A percentile compares a stretch with the other conserved stretches of the same genome.
phyloP scores from a whole-genome alignment of 2,888 invertebrate species.

The Clistopyga incitator region DNA sequence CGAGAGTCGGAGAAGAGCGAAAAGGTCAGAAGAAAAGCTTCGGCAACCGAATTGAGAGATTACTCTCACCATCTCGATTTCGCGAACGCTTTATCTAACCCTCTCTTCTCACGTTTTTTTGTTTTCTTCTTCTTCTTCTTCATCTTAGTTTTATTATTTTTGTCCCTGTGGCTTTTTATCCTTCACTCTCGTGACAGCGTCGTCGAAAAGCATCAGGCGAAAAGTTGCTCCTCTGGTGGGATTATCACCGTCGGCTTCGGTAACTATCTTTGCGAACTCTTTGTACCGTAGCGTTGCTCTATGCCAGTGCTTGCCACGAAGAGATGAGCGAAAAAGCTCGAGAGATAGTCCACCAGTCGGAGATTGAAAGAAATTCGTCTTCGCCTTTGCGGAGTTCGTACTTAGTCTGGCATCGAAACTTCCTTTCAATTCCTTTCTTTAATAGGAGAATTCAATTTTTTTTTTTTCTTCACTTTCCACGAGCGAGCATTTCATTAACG shows the following conservation, averaged over 20 bases:
- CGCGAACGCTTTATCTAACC: conserved; percentile 21
- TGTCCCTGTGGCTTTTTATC: conserved; percentile 64
- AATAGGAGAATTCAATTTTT: conserved; percentile 14
- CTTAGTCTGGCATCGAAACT: background rate
- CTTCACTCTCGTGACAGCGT: conserved; percentile 50
- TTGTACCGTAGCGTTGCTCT: conserved; percentile 21
- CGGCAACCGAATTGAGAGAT: conserved; percentile 41
- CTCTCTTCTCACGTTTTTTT: conserved; percentile 30
- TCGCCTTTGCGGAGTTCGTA: conserved; percentile 17
- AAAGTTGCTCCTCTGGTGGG: conserved; percentile 32
- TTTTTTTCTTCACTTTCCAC: conserved; percentile 6
- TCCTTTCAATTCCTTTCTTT: conserved; percentile 17
- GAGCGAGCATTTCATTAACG: background rate
- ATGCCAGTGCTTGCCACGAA: background rate
- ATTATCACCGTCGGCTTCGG: conserved; percentile 48
- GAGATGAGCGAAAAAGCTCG: conserved; percentile 26
- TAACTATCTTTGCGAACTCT: conserved; percentile 39
- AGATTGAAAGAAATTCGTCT: conserved; percentile 20
- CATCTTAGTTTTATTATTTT: no score
- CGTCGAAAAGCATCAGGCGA: conserved; percentile 49
- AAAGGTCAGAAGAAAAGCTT: conserved; percentile 40
- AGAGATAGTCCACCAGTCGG: conserved; percentile 17
- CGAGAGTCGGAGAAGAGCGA: background rate
- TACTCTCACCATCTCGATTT: conserved; percentile 20
- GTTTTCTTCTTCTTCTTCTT: conserved; percentile 47